Percentiles rank a stretch among this genome's conserved stretches.
These are phyloP conservation scores for Caenorhabditis uteleia DNA, from an alignment of 2,888 invertebrate species.

Conservation along the genomic window DNA sequence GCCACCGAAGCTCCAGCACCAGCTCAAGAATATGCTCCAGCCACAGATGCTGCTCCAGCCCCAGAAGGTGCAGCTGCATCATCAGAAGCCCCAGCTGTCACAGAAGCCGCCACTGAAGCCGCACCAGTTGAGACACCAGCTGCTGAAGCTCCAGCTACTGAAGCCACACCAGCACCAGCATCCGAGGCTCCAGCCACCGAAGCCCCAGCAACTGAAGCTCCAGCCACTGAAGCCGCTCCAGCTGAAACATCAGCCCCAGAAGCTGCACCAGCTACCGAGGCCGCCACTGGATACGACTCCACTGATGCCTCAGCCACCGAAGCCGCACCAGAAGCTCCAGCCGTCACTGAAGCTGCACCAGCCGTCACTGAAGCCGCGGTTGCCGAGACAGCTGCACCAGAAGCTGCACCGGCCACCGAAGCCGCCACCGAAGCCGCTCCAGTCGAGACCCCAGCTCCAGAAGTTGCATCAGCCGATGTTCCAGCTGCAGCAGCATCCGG, in stretches of 20 bases:
- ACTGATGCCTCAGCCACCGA: slow-evolving; percentile 12
- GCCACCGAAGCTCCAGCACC: not conserved
- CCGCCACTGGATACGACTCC: not conserved
- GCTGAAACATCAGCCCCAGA: slow-evolving; percentile 18
- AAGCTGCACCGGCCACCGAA: slow-evolving; percentile 2
- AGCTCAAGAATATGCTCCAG: slow-evolving; percentile 1
- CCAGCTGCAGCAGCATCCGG: not conserved
- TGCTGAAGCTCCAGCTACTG: slow-evolving; percentile 9
- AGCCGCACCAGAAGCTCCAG: slow-evolving; percentile 1
- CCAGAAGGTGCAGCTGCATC: slow-evolving; percentile 6
- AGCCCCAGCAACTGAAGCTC: slow-evolving; percentile 2
- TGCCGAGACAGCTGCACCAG: slow-evolving; percentile 1
- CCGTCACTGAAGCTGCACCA: not conserved
- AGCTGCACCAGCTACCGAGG: not conserved
- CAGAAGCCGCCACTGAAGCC: not conserved
- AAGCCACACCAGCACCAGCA: slow-evolving; percentile 5
- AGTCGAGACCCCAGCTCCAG: slow-evolving; percentile 1
- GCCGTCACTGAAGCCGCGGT: not conserved
- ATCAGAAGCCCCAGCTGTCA: not conserved
- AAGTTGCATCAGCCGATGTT: not conserved
- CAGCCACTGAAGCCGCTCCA: slow-evolving; percentile 4
- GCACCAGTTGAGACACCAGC: slow-evolving; percentile 6
- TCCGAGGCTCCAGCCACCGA: not conserved
- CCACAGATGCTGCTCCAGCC: slow-evolving; percentile 4
- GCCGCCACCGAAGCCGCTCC: not conserved